phyloP scores from a whole-genome alignment of 2,113 vertebrate genomes.

The Saguinus imperator region DNA sequence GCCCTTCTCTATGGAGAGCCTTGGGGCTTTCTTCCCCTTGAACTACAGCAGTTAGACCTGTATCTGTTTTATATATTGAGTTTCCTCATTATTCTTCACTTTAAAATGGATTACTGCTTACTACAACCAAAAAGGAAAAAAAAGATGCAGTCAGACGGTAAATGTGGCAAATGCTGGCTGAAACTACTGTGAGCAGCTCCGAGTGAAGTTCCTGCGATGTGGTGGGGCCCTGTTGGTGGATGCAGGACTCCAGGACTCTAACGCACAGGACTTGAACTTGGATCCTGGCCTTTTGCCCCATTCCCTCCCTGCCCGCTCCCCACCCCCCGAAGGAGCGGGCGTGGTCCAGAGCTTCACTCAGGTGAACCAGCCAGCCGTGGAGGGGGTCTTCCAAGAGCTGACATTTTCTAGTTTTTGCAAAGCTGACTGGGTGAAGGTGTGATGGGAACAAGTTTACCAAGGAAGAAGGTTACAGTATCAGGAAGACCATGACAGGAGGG shows the following conservation, averaged over 20 bases:
- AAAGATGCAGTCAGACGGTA: not conserved
- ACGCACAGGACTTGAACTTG: not conserved
- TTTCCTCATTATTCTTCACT: not conserved
- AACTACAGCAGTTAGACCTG: not conserved
- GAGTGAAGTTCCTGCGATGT: not conserved
- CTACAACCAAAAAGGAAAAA: not conserved
- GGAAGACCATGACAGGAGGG: not conserved
- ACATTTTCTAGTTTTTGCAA: not conserved
- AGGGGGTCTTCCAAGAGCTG: not conserved
- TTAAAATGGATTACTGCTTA: not conserved
- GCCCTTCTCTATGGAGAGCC: fast-evolving
- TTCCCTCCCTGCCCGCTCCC: no score
- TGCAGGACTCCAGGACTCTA: not conserved
- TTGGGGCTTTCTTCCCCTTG: not conserved
- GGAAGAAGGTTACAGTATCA: not conserved
- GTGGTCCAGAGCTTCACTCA: not conserved
- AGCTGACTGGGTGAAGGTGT: not conserved
- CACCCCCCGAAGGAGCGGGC: not conserved
- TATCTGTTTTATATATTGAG: not conserved
- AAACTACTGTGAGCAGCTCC: not conserved
- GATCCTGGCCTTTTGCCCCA: not conserved
- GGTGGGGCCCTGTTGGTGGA: not conserved
- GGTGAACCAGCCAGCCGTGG: fast-evolving
- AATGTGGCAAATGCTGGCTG: no score
- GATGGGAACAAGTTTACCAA: not conserved